These are phyloP conservation scores for Diploptera punctata DNA, from an alignment of 2,888 invertebrate genomes.

Conservation along the genomic window DNA sequence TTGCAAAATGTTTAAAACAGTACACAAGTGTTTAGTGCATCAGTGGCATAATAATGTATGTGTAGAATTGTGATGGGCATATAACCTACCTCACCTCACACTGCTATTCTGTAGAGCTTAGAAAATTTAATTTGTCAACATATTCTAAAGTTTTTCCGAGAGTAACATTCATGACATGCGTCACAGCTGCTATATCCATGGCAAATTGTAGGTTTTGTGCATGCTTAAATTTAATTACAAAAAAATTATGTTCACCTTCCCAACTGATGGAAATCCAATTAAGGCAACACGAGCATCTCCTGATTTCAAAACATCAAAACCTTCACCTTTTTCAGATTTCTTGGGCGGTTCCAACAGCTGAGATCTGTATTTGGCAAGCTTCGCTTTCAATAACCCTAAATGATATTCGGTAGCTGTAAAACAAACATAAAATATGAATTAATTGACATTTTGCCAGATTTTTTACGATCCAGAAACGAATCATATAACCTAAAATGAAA, in stretches of 20 bases:
- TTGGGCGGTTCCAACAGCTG: conserved; percentile 94
- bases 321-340: conserved; percentile 94
- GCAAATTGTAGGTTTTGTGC: no score
- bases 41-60: no score
- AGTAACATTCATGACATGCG: no score
- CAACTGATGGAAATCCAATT: conserved; percentile 98
- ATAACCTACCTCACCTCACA: no score
- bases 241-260: conserved; percentile 70
- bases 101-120: no score
- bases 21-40: no score
- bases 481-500: background rate
- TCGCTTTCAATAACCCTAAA: conserved; percentile 96
- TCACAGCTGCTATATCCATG: no score
- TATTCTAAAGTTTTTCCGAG: no score
- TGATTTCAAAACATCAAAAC: conserved; percentile 98
- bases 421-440: background rate
- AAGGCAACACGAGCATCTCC: conserved; percentile 98
- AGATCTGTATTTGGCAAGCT: conserved; percentile 92
- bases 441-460: background rate
- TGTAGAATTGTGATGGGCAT: no score
- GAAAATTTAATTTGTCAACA: no score
- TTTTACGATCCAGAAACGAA: background rate
- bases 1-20: no score
- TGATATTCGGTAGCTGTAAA: conserved; percentile 97
- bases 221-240: no score